Evolutionary conservation across 2,797 vertebrate species (phyloP), one percentile per base, ranked within the genome.

Genomic region (Channallabes apus): DNA sequence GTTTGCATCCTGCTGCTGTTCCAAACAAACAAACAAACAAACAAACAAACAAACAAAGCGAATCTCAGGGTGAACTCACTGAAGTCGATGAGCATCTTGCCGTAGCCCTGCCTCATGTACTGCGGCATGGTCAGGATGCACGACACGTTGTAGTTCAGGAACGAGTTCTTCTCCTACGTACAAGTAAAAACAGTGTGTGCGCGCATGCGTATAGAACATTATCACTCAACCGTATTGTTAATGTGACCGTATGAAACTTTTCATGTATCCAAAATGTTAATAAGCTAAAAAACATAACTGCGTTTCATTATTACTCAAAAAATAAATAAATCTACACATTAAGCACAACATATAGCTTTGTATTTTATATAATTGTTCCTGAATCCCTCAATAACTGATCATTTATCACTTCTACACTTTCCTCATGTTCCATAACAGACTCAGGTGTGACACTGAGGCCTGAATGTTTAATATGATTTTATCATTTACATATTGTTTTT

Each of bases 21-120:
- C 2, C 11, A 56, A 54, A 32, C 51, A 54, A 54, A 14, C 51
- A 54, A 54, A 54, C n/a, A n/a, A n/a, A n/a, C n/a, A n/a, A n/a
- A n/a, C n/a, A 46, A 54, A 54, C 51, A 54, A 54, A 14, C 12
- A 22, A 56, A 59, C 6, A 18, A 4, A 15, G 3, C 1, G 11
- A n/a, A 58, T 6, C 17, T 18, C 1, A 0, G 15, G 27, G 8
- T 12, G 35, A 76, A 97, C 98, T 97, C 91, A 99, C 97, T 99
- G 95, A 99, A 99, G 92, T 99, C 97, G 64, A 99, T 99, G 83
- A 99, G 97, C 97, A 99, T 98, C 93, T 99, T 99, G 88, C 97
- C 97, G 0, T 97, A 99, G 82, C 98, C 98, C 83, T 99, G 97
- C 69, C 97, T 96, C 97, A 98, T 98, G 91, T 97, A 99, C 88